A percentile compares a stretch with the other conserved stretches of the same genome.
Evolutionary conservation across 1,140 invertebrate genomes (phyloP).

Genomic region (Zophobas atratus): DNA sequence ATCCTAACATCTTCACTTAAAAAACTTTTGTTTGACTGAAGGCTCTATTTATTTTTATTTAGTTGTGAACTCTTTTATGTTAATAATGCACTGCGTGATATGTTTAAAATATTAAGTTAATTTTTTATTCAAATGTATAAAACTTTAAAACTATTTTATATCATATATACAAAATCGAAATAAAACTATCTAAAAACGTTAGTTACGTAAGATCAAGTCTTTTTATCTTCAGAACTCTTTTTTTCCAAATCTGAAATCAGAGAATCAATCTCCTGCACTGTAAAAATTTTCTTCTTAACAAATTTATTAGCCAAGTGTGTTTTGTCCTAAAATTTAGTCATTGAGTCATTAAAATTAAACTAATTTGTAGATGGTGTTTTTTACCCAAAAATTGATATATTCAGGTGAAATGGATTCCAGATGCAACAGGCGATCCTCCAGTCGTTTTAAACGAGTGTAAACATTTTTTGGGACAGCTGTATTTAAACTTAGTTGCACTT

Average conservation of each 20-base stretch:
- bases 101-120: too few relatives aligned
- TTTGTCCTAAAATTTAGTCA: conserved; percentile 56
- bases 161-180: conserved; percentile 1
- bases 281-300: conserved; percentile 62
- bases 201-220: neutral
- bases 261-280: conserved; percentile 62
- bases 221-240: conserved; percentile 43
- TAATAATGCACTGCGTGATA: too few relatives aligned
- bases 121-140: too few relatives aligned
- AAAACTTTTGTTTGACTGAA: too few relatives aligned
- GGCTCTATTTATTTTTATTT: neutral
- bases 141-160: neutral
- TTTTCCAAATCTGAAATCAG: conserved; percentile 62
- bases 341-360: too few relatives aligned
- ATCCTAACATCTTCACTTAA: conserved; percentile 74
- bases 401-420: conserved; percentile 81
- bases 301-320: conserved; percentile 49
- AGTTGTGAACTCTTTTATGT: neutral
- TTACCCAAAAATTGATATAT: conserved; percentile 78
- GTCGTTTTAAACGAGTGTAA: conserved; percentile 75
- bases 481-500: conserved; percentile 72
- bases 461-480: conserved; percentile 73
- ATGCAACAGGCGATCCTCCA: conserved; percentile 78
- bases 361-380: neutral
- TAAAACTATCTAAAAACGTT: too few relatives aligned